Percentiles rank a stretch among this genome's conserved stretches.
Conservation (phyloP, 2,113 vertebrate genomes). For the Cynopterus brachyotis region DNA sequence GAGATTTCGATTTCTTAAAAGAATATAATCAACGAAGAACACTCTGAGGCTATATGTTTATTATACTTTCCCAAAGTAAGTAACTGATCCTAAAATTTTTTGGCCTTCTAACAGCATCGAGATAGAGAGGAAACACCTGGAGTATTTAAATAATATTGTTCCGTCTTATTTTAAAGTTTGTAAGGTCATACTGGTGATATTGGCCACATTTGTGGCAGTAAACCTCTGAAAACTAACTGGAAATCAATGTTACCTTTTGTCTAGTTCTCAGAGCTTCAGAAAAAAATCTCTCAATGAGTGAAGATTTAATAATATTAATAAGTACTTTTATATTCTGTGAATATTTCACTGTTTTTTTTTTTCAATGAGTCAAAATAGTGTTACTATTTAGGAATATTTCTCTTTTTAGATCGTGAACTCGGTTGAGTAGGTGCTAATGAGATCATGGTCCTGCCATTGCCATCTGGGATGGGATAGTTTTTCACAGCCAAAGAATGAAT, state of each 20-base stretch:
- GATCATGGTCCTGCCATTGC: neutral
- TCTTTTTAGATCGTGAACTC: constrained; percentile 42
- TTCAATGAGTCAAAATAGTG: constrained; percentile 12
- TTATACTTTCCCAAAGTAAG: neutral
- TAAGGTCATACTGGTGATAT: neutral
- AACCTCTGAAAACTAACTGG: neutral
- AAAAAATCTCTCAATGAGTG: neutral
- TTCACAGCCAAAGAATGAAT: constrained; percentile 31
- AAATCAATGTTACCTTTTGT: constrained; percentile 36
- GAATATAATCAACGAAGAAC: neutral
- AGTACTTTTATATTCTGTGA: constrained; percentile 28
- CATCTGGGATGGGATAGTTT: neutral
- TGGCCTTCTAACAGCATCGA: neutral
- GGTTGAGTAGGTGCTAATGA: constrained; percentile 41
- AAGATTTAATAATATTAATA: constrained; percentile 54
- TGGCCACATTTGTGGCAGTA: neutral
- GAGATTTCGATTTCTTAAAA: neutral
- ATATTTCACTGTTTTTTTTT: constrained; percentile 31
- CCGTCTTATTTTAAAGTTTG: constrained; percentile 29
- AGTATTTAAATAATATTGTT: neutral
- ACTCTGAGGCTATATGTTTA: neutral
- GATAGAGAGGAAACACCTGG: neutral
- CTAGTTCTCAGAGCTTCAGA: neutral
- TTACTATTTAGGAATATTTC: constrained; percentile 58
- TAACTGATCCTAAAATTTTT: neutral